These are phyloP conservation scores for Vollenhovia emeryi DNA, from an alignment of 1,140 invertebrate species.

Conservation along the genomic window DNA sequence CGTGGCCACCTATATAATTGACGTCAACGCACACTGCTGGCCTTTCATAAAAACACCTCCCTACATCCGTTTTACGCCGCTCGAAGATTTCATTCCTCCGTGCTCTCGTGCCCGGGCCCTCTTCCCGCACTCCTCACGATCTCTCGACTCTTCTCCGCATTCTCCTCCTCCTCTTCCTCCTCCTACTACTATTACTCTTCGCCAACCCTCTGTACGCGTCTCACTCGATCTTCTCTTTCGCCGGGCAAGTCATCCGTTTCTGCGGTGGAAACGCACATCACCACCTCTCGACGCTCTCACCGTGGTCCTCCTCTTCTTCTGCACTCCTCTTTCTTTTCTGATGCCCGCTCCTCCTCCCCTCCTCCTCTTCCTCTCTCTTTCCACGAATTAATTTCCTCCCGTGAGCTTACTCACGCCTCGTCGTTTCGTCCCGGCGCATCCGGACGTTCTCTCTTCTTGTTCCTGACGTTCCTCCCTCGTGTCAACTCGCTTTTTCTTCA, in stretches of 20 bases:
- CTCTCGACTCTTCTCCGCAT: neutral
- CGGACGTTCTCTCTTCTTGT: constrained; percentile 21
- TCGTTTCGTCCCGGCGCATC: constrained; percentile 34
- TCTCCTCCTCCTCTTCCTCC: constrained; percentile 67
- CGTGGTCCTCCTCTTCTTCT: neutral
- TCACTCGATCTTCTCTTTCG: constrained; percentile 31
- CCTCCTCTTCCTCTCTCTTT: constrained; percentile 24
- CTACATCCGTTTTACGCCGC: constrained; percentile 79
- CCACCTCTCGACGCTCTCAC: constrained; percentile 23
- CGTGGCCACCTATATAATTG: constrained; percentile 84
- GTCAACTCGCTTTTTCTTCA: constrained; percentile 37
- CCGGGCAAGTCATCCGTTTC: constrained; percentile 55
- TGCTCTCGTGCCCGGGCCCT: constrained; percentile 30
- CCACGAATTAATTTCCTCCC: constrained; percentile 67
- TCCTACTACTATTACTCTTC: constrained; percentile 22
- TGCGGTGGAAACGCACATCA: constrained; percentile 52
- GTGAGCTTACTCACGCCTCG: constrained; percentile 55
- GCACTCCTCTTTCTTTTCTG: neutral
- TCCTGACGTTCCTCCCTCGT: constrained; percentile 56
- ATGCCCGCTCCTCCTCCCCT: neutral
- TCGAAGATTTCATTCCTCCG: constrained; percentile 73
- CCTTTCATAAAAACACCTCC: constrained; percentile 85
- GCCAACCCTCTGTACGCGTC: constrained; percentile 40
- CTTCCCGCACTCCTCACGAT: constrained; percentile 12
- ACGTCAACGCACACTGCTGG: constrained; percentile 84